Evolutionary conservation across 2,888 invertebrate genomes (phyloP).

Genomic region (Aromia moschata): DNA sequence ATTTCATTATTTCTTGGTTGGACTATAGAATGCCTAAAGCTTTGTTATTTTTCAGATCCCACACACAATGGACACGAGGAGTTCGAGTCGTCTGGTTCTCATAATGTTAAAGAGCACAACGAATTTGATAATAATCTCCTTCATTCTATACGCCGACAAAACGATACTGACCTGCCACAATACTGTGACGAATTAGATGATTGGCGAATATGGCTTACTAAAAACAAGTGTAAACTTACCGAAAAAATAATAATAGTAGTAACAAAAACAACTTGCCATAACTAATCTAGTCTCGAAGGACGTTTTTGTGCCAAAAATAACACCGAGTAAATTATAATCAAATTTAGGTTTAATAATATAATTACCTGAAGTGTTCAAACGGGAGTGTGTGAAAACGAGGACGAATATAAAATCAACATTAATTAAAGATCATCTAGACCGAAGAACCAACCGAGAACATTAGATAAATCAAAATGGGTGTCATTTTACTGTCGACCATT

Average conservation of each 20-base stretch:
- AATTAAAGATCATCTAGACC: neutral
- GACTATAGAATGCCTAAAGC: too few species aligned
- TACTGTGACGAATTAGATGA: neutral
- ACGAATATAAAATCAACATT: neutral
- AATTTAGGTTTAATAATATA: too few species aligned
- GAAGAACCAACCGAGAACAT: neutral
- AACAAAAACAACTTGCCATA: slow-evolving; percentile 1
- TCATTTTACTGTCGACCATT: slow-evolving; percentile 63
- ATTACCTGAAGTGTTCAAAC: too few species aligned
- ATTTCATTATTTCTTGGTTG: too few species aligned
- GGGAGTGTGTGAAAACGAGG: neutral
- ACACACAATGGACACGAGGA: slow-evolving; percentile 14
- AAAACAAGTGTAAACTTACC: neutral
- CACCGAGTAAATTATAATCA: neutral
- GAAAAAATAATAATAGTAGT: neutral
- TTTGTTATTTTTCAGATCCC: slow-evolving; percentile 14
- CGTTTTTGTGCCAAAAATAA: neutral
- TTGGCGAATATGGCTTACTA: neutral
- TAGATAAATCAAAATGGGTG: slow-evolving; percentile 42
- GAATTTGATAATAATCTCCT: slow-evolving; percentile 18
- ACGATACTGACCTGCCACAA: neutral
- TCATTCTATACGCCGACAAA: slow-evolving; percentile 16
- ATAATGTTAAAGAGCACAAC: neutral
- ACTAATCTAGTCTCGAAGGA: neutral
- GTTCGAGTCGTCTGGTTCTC: neutral